Conservation (phyloP, 2,113 vertebrate species). For the Pandion haliaetus region DNA sequence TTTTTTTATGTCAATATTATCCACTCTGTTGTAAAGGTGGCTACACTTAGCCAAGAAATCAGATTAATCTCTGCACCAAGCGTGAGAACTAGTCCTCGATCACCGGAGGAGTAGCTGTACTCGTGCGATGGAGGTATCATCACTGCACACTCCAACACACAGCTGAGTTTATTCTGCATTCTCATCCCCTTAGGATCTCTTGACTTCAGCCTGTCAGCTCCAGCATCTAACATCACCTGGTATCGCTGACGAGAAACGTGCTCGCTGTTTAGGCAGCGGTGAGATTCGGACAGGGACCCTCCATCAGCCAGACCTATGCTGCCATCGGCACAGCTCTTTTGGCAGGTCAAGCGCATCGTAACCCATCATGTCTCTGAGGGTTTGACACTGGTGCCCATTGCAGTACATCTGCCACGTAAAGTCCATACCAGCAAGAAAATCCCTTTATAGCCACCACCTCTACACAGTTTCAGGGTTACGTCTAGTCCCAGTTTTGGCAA, state of each 20-base stretch:
- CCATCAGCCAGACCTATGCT: not conserved
- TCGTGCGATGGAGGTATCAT: not conserved
- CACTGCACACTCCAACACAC: not conserved
- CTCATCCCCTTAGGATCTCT: not conserved
- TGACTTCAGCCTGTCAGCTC: not conserved
- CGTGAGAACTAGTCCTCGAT: fast-evolving
- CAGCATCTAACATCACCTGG: not conserved
- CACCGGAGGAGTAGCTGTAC: not conserved
- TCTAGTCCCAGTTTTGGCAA: not conserved
- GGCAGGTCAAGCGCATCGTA: not conserved
- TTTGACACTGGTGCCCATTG: not conserved
- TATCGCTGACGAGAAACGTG: not conserved
- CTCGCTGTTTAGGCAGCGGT: fast-evolving
- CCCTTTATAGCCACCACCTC: not conserved
- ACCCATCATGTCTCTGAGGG: not conserved
- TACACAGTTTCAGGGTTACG: not conserved
- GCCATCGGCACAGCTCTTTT: not conserved
- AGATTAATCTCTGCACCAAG: not conserved
- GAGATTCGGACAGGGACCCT: not conserved
- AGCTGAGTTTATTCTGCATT: not conserved
- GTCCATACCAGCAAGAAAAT: not conserved
- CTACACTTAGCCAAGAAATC: not conserved
- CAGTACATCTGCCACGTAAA: not conserved
- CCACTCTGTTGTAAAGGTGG: not conserved
- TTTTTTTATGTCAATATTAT: not conserved